A percentile compares a stretch with the other conserved stretches of the same genome.
phyloP scores from a whole-genome alignment of 1,140 invertebrate genomes.

The Drosophila insularis region DNA sequence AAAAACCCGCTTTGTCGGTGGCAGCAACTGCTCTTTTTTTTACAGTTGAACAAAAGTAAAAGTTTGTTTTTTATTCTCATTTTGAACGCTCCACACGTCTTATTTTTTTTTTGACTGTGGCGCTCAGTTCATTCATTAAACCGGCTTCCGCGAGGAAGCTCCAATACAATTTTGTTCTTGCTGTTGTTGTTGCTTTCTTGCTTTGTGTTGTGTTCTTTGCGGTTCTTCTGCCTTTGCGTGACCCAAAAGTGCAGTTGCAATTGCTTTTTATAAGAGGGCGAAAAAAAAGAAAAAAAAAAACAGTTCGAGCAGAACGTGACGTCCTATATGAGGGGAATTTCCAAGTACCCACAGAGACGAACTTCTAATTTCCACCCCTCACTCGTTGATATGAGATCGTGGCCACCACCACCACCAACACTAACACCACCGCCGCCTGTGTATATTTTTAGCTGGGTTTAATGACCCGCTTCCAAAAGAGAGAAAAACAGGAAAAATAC shows the following conservation, averaged over 20 bases:
- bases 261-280: slow-evolving; percentile 11
- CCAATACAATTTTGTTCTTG: slow-evolving; percentile 38
- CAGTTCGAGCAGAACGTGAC: slow-evolving; percentile 54
- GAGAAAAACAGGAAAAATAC: slow-evolving; percentile 4
- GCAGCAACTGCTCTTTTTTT: slow-evolving; percentile 35
- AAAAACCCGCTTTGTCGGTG: slow-evolving; percentile 29
- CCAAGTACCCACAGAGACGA: slow-evolving; percentile 27
- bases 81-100: slow-evolving; percentile 68
- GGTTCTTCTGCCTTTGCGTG: slow-evolving; percentile 61
- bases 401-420: slow-evolving; percentile 50
- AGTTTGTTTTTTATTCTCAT: slow-evolving; percentile 52
- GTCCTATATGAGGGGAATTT: slow-evolving; percentile 58
- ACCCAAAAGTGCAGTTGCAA: slow-evolving; percentile 68
- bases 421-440: slow-evolving; percentile 38
- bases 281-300: slow-evolving; percentile 30
- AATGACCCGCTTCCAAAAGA: slow-evolving; percentile 58
- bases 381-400: slow-evolving; percentile 10
- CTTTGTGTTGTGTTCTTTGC: slow-evolving; percentile 40
- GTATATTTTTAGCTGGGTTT: slow-evolving; percentile 77
- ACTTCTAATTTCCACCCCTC: slow-evolving; percentile 20
- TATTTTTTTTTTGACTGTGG: slow-evolving; percentile 59
- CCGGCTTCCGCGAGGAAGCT: slow-evolving; percentile 69
- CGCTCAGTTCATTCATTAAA: slow-evolving; percentile 79
- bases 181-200: slow-evolving; percentile 20
- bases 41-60: slow-evolving; percentile 72